These are phyloP conservation scores for Nanorana parkeri DNA, from an alignment of 2,113 vertebrate species.

Conservation along the genomic window DNA sequence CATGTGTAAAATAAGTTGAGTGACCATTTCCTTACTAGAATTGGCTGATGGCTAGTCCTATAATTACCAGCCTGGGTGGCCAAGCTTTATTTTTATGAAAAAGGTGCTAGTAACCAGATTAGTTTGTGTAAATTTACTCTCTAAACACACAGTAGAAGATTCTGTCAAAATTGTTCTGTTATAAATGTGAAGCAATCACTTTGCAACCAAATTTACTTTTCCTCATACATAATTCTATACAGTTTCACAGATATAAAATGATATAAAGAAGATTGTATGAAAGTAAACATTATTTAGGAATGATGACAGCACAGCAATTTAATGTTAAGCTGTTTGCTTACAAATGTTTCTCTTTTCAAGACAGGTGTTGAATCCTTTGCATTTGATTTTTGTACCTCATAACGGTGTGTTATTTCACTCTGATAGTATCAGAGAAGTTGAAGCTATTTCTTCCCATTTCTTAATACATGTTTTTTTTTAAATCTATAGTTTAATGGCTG, in stretches of 20 bases:
- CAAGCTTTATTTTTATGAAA: too few relatives aligned
- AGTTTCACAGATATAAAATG: constrained; percentile 19
- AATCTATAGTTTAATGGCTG: constrained; percentile 20
- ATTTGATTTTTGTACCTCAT: constrained; percentile 40
- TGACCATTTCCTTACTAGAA: too few relatives aligned
- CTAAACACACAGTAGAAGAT: too few relatives aligned
- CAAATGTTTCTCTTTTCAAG: constrained; percentile 37
- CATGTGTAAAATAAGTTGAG: too few relatives aligned
- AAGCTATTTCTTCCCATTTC: constrained; percentile 7
- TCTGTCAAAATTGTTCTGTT: not conserved
- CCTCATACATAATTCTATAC: constrained; percentile 10
- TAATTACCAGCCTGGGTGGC: too few relatives aligned
- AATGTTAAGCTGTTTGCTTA: constrained; percentile 8
- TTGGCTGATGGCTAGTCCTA: too few relatives aligned
- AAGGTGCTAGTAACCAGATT: too few relatives aligned
- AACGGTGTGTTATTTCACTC: constrained; percentile 29
- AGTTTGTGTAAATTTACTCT: too few relatives aligned
- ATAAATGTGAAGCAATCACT: constrained; percentile 15
- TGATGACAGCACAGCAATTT: constrained; percentile 26
- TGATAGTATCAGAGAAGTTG: constrained; percentile 33
- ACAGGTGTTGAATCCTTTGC: constrained; percentile 35
- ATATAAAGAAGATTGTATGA: constrained; percentile 10
- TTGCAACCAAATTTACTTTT: not conserved
- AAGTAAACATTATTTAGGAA: constrained; percentile 13
- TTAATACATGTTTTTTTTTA: constrained; percentile 9